Conservation (phyloP, 2,113 vertebrate genomes). For the Salvelinus alpinus region DNA sequence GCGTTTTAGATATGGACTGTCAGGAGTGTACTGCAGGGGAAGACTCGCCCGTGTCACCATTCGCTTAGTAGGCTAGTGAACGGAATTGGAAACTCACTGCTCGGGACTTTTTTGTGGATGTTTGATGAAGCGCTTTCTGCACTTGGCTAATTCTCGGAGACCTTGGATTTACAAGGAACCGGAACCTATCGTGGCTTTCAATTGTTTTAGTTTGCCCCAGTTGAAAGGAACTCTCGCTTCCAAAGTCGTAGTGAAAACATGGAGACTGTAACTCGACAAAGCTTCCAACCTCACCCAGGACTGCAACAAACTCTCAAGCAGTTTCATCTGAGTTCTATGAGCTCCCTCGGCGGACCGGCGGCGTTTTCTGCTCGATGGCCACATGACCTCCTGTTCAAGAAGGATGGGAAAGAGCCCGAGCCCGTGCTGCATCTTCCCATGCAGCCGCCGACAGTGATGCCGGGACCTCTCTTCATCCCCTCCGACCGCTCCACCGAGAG, state of each 20-base stretch:
- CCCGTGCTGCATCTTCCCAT: constrained; percentile 81
- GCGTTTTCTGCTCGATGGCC: constrained; percentile 98
- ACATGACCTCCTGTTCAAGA: constrained; percentile 93
- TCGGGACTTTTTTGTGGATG: constrained; percentile 48
- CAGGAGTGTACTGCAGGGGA: constrained; percentile 58
- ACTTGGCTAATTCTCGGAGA: constrained; percentile 44
- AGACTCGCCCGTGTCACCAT: constrained; percentile 54
- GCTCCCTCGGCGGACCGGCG: constrained; percentile 94
- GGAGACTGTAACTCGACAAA: constrained; percentile 88
- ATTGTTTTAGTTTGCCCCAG: constrained; percentile 36
- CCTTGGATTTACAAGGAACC: constrained; percentile 64
- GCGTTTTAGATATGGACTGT: constrained; percentile 65
- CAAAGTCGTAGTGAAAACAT: constrained; percentile 71
- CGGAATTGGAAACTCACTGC: constrained; percentile 30
- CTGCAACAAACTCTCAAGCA: constrained; percentile 98
- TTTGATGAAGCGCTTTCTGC: constrained; percentile 69
- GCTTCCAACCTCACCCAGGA: constrained; percentile 98
- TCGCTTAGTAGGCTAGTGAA: constrained; percentile 29
- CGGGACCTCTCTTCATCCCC: constrained; percentile 95
- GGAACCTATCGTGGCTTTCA: constrained; percentile 24
- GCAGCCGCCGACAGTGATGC: constrained; percentile 88
- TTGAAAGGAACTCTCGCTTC: constrained; percentile 52
- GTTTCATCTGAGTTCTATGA: constrained; percentile 99
- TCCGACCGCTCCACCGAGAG: constrained; percentile 97
- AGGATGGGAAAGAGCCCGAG: constrained; percentile 92